A percentile compares a stretch with the other conserved stretches of the same genome.
phyloP scores from a whole-genome alignment of 2,113 vertebrate species.

The Hyla sarda region DNA sequence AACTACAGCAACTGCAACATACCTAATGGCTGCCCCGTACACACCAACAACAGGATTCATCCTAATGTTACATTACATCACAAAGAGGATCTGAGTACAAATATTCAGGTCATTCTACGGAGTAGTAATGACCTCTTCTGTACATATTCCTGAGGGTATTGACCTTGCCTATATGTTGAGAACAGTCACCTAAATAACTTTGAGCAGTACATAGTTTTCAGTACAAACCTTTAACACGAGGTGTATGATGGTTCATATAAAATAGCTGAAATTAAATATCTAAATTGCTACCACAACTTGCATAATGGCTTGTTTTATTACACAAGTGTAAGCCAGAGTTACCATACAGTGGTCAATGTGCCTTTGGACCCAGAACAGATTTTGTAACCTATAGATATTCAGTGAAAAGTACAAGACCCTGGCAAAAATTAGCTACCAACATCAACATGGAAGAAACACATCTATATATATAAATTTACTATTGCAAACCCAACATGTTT shows the following conservation, averaged over 20 bases:
- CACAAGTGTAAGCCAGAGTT: neutral
- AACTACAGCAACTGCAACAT: neutral
- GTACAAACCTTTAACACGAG: neutral
- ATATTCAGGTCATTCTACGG: neutral
- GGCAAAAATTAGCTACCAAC: too few relatives aligned
- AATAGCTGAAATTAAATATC: too few relatives aligned
- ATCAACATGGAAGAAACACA: too few relatives aligned
- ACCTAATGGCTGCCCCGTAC: too few relatives aligned
- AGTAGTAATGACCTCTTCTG: constrained; percentile 26
- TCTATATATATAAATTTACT: too few relatives aligned
- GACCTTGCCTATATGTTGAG: neutral
- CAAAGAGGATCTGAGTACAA: neutral
- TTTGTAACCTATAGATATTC: too few relatives aligned
- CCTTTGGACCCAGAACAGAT: too few relatives aligned
- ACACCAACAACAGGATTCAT: neutral
- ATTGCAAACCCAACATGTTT: too few relatives aligned
- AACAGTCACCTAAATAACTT: neutral
- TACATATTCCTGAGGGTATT: neutral
- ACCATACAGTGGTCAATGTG: neutral
- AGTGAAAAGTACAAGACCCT: too few relatives aligned
- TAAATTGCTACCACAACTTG: too few relatives aligned
- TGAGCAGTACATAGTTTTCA: neutral
- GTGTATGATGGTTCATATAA: neutral
- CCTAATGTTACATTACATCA: neutral
- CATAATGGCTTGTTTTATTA: too few relatives aligned